Percentiles rank a stretch among this genome's conserved stretches.
phyloP scores from a whole-genome alignment of 2,113 vertebrate genomes.

The Bagarius yarrelli region DNA sequence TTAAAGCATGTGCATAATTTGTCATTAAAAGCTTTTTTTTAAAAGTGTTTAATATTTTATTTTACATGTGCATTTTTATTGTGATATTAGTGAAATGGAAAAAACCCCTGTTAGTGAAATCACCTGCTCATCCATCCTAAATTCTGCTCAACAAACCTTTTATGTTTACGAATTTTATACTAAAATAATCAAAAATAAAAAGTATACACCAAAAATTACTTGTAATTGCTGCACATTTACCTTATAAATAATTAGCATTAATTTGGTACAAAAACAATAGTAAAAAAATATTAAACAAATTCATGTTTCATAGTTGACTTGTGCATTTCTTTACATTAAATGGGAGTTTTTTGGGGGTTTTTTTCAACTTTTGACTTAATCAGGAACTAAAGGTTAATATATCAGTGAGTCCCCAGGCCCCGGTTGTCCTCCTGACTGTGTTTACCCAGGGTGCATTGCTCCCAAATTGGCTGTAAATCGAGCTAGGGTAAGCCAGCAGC shows the following conservation, averaged over 20 bases:
- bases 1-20: background rate
- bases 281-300: too few relatives aligned
- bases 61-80: too few relatives aligned
- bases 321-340: background rate
- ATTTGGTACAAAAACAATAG: background rate
- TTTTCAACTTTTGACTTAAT: background rate
- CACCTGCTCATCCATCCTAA: background rate
- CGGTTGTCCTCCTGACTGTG: conserved; percentile 52
- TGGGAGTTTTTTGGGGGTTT: background rate
- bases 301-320: background rate
- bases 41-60: too few relatives aligned
- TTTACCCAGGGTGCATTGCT: conserved; percentile 66
- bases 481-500: conserved; percentile 56
- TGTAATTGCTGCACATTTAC: background rate
- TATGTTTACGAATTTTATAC: background rate
- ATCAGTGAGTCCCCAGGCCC: conserved; percentile 27
- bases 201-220: background rate
- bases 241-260: background rate
- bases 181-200: background rate
- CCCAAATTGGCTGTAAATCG: conserved; percentile 40
- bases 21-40: background rate
- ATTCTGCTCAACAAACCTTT: background rate
- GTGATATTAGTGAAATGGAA: too few relatives aligned
- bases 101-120: background rate
- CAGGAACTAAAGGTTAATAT: background rate